These are phyloP conservation scores for Poecilus cupreus DNA, from an alignment of 2,888 invertebrate species.

Conservation along the genomic window DNA sequence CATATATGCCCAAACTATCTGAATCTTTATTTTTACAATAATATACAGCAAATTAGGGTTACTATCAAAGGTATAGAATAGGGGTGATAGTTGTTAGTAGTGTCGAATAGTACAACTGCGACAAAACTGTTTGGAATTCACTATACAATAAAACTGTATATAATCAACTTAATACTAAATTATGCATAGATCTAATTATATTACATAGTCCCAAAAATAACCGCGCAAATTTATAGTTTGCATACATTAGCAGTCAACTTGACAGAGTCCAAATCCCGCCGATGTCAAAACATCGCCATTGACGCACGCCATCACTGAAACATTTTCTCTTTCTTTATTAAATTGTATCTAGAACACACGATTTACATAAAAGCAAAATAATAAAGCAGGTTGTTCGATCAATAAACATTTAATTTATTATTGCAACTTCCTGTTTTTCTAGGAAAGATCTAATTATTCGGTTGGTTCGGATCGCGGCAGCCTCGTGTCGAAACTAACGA, in stretches of 20 bases:
- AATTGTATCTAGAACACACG: slow-evolving; percentile 49
- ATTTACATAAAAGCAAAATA: slow-evolving; percentile 57
- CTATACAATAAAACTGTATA: too few species aligned
- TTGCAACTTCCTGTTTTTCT: slow-evolving; percentile 55
- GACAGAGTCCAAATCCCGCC: neutral
- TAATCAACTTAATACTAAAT: too few species aligned
- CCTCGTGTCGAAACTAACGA: slow-evolving; percentile 27
- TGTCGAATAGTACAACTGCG: too few species aligned
- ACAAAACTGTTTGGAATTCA: too few species aligned
- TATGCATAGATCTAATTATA: too few species aligned
- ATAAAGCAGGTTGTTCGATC: slow-evolving; percentile 54
- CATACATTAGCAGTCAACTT: neutral
- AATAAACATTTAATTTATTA: slow-evolving; percentile 56
- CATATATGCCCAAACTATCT: too few species aligned
- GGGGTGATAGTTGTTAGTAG: too few species aligned
- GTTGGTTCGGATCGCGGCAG: neutral
- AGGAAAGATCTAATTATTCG: slow-evolving; percentile 49
- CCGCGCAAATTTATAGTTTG: neutral
- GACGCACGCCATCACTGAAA: neutral
- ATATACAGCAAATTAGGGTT: too few species aligned
- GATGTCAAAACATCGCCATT: neutral
- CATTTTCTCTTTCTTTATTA: slow-evolving; percentile 54
- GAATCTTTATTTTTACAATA: too few species aligned
- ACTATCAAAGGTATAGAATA: too few species aligned
- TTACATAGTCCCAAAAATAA: neutral